Percentiles rank a stretch among this genome's conserved stretches.
These are phyloP conservation scores for Oxystoma pomonae DNA, from an alignment of 2,888 invertebrate species.

Conservation along the genomic window DNA sequence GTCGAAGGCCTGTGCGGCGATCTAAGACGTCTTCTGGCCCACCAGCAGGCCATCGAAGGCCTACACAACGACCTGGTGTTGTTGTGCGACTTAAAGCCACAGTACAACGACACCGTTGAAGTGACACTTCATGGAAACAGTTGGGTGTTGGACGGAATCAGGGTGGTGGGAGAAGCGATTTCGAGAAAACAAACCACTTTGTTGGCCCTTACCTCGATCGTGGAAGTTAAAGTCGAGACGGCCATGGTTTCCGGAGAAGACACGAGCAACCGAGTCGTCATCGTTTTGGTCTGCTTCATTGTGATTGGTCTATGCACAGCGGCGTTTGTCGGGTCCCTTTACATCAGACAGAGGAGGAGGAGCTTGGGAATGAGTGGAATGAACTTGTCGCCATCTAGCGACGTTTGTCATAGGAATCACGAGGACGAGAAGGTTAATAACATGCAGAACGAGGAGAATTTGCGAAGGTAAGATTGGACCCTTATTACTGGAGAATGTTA, in stretches of 20 bases:
- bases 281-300: constrained; percentile 49
- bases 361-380: constrained; percentile 52
- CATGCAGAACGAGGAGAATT: constrained; percentile 85
- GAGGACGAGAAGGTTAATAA: constrained; percentile 90
- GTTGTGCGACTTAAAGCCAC: constrained; percentile 78
- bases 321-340: constrained; percentile 50
- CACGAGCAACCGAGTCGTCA: constrained; percentile 50
- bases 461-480: constrained; percentile 61
- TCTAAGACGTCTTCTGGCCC: constrained; percentile 68
- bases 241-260: constrained; percentile 57
- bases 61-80: constrained; percentile 66
- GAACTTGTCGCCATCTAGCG: constrained; percentile 53
- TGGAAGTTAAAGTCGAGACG: constrained; percentile 75
- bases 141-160: constrained; percentile 54
- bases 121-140: constrained; percentile 65
- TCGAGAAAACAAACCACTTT: constrained; percentile 58
- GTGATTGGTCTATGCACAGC: constrained; percentile 44
- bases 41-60: constrained; percentile 53
- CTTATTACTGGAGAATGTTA: no score
- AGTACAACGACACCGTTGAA: constrained; percentile 78
- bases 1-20: constrained; percentile 79
- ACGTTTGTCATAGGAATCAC: constrained; percentile 61
- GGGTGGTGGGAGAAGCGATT: constrained; percentile 59
- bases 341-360: constrained; percentile 54
- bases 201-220: constrained; percentile 64